These are phyloP conservation scores for Conus canariensis DNA, from an alignment of 2,888 invertebrate species.

Conservation along the genomic window DNA sequence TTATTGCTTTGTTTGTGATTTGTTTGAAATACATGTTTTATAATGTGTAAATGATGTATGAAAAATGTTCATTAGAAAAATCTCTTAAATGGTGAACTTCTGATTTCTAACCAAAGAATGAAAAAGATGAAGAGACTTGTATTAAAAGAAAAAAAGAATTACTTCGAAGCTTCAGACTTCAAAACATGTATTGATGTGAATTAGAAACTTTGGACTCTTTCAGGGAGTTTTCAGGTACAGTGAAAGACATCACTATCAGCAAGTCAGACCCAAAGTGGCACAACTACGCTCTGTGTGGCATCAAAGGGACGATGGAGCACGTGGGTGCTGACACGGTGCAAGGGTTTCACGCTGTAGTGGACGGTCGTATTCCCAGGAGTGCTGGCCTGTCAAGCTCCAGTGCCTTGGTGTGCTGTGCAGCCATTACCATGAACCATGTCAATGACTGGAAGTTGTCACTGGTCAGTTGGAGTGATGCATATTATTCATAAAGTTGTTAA, in stretches of 20 bases:
- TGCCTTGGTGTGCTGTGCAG: conserved; percentile 96
- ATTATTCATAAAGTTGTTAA: not conserved
- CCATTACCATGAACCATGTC: conserved; percentile 87
- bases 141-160: too few species aligned
- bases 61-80: too few species aligned
- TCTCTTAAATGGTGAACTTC: too few species aligned
- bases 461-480: conserved; percentile 57
- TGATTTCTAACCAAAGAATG: too few species aligned
- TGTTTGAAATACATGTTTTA: too few species aligned
- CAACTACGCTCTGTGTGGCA: conserved; percentile 95
- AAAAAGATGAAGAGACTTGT: too few species aligned
- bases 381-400: conserved; percentile 98
- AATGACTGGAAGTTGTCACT: conserved; percentile 78
- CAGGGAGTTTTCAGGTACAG: conserved; percentile 66
- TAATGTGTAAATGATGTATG: too few species aligned
- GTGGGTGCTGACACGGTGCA: conserved; percentile 74
- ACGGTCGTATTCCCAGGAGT: conserved; percentile 93
- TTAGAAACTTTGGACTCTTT: conserved; percentile 9
- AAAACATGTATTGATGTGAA: too few species aligned
- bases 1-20: too few species aligned
- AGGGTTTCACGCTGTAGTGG: conserved; percentile 88
- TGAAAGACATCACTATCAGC: conserved; percentile 68
- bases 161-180: too few species aligned
- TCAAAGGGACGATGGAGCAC: conserved; percentile 89
- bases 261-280: conserved; percentile 86